These are phyloP conservation scores for Poeciliopsis prolifica DNA, from an alignment of 2,113 vertebrate species.

Conservation along the genomic window DNA sequence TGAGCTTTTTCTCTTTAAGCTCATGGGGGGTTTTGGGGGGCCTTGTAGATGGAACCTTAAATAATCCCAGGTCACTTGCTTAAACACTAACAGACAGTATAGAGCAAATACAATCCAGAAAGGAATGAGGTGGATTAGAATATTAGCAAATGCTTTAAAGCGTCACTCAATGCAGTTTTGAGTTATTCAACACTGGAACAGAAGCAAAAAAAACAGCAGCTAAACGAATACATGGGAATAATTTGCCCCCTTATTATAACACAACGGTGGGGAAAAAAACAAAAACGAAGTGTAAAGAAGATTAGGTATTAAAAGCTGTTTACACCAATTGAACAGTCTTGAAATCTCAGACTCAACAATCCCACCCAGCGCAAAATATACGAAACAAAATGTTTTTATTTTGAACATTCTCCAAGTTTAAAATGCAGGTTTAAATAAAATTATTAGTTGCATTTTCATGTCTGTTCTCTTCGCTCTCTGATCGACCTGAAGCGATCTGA, in stretches of 20 bases:
- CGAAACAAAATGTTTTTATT: too few relatives aligned
- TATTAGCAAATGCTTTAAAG: neutral
- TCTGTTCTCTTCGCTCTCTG: neutral
- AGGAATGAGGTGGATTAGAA: neutral
- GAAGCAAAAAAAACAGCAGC: conserved; percentile 22
- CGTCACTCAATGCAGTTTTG: neutral
- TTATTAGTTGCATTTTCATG: neutral
- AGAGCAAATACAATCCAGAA: neutral
- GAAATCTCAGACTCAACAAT: too few relatives aligned
- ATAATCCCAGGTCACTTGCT: conserved; percentile 5
- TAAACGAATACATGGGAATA: conserved; percentile 29
- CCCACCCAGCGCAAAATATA: too few relatives aligned
- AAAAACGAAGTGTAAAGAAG: too few relatives aligned
- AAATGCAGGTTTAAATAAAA: neutral
- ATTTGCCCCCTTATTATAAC: neutral
- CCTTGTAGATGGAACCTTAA: neutral
- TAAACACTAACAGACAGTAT: neutral
- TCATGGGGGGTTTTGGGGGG: neutral
- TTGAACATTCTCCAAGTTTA: too few relatives aligned
- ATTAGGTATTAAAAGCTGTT: neutral
- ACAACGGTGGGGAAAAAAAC: neutral
- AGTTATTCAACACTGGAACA: neutral
- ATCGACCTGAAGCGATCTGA: neutral
- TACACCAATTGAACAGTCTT: neutral
- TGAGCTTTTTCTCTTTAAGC: conserved; percentile 7